Evolutionary conservation across 1,140 invertebrate genomes (phyloP).

Genomic region (Copidosoma floridanum): DNA sequence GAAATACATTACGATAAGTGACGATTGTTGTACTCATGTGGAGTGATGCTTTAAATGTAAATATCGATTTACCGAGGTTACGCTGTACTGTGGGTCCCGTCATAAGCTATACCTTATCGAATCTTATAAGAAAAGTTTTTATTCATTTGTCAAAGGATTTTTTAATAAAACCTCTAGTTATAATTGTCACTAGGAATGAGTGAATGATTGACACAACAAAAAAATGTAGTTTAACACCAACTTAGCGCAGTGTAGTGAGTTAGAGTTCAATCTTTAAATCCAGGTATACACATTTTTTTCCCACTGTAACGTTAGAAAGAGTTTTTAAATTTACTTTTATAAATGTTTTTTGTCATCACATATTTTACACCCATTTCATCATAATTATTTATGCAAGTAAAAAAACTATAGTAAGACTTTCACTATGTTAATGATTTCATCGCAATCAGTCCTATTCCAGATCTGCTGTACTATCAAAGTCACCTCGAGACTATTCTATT

Average conservation of each 20-base stretch:
- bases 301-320: no score
- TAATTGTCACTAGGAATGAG: neutral
- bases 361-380: constrained; percentile 45
- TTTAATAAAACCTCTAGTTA: no score
- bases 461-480: constrained; percentile 34
- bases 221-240: constrained; percentile 12
- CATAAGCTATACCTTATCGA: no score
- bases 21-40: neutral
- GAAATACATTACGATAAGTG: neutral
- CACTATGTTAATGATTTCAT: constrained; percentile 46
- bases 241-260: no score
- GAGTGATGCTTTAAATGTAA: neutral
- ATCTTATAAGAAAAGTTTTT: no score
- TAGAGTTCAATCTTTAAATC: no score
- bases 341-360: no score
- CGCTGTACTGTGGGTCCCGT: no score
- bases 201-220: constrained; percentile 2
- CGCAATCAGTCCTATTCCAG: constrained; percentile 41
- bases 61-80: constrained; percentile 3
- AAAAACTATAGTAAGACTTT: constrained; percentile 45
- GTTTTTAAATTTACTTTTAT: no score
- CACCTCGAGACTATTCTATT: constrained; percentile 5
- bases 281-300: no score
- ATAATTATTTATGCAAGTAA: constrained; percentile 44
- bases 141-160: no score